phyloP scores from a whole-genome alignment of 2,113 vertebrate species.

The Sterrhoptilus dennistouni region DNA sequence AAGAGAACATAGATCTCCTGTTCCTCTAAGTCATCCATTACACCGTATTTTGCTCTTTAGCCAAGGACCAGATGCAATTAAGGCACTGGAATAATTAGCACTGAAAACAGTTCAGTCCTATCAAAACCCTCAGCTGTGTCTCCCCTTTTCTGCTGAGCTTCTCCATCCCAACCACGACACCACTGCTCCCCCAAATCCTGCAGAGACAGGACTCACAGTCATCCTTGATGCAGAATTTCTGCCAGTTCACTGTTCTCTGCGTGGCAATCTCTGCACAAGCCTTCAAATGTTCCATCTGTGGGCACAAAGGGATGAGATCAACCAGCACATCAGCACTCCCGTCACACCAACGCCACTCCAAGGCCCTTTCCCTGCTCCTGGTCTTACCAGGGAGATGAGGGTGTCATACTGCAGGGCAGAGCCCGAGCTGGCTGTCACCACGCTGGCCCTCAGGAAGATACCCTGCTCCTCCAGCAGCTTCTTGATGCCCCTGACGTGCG shows the following conservation, averaged over 20 bases:
- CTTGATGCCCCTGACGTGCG: slow-evolving; percentile 92
- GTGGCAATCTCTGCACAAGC: slow-evolving; percentile 97
- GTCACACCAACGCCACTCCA: fast-evolving
- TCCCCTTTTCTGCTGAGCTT: neutral
- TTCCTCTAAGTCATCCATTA: neutral
- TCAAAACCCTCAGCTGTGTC: neutral
- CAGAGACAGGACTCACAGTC: slow-evolving; percentile 85
- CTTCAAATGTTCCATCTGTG: slow-evolving; percentile 97
- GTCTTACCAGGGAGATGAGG: slow-evolving; percentile 90
- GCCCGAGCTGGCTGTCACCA: slow-evolving; percentile 93
- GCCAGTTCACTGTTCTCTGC: slow-evolving; percentile 96
- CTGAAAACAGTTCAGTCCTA: neutral
- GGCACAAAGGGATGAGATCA: neutral
- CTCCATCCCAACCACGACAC: neutral
- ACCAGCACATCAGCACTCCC: neutral
- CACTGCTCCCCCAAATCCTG: neutral
- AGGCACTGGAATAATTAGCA: neutral
- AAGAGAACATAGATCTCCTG: neutral
- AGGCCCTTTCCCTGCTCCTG: neutral
- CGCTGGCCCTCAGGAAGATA: slow-evolving; percentile 90
- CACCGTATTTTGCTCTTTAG: neutral
- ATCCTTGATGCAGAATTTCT: slow-evolving; percentile 98
- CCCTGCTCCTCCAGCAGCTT: slow-evolving; percentile 96
- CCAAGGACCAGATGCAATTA: neutral
- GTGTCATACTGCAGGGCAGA: slow-evolving; percentile 97